Evolutionary conservation across 2,888 invertebrate species (phyloP), one percentile per base, ranked within the genome.

Genomic region (Helleia helle): DNA sequence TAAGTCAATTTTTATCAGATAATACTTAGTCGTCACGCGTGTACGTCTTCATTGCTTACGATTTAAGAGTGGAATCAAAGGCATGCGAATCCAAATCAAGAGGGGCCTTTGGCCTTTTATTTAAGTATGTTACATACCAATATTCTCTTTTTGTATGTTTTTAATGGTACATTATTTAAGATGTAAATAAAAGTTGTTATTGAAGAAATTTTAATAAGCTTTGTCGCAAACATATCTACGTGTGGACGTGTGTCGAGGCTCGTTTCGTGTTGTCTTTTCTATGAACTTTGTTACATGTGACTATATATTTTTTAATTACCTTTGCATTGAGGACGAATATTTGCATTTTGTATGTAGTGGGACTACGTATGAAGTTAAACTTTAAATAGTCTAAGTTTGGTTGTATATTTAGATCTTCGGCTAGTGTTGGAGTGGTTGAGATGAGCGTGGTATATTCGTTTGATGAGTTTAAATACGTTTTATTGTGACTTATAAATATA

Each of bases 191-290:
- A 40, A 49, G 47, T 63, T 66, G 65, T 73, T 68, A 65, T 62
- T 59, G 56, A 57, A 22, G 11, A 58, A 46, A 55, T 64, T 65
- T 65, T 63, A 68, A 62, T 71, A 77, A 71, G 79, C 79, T 79
- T 68, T 76, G 74, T 81, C 79, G 80, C 80, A 76, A 75, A 81
- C 83, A 81, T 81, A 81, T 80, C 81, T 75, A 56, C 67, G 62
- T 71, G 57, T 64, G 65, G 63, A 56, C 56, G 58, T 60, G 50
- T 55, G 58, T 65, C 64, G 69, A 64, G 54, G 49, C 54, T 59
- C 53, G 58, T 62, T 56, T 57, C 49, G 56, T 48, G 50, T n/a
- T n/a, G n/a, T 59, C 62, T 58, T 58, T 50, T 53, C 46, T 45
- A 48, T 47, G 40, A 44, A 47, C 42, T 49, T 30, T 43, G 43